Conservation (phyloP, 1,140 invertebrate species). For the Penaeus japonicus region DNA sequence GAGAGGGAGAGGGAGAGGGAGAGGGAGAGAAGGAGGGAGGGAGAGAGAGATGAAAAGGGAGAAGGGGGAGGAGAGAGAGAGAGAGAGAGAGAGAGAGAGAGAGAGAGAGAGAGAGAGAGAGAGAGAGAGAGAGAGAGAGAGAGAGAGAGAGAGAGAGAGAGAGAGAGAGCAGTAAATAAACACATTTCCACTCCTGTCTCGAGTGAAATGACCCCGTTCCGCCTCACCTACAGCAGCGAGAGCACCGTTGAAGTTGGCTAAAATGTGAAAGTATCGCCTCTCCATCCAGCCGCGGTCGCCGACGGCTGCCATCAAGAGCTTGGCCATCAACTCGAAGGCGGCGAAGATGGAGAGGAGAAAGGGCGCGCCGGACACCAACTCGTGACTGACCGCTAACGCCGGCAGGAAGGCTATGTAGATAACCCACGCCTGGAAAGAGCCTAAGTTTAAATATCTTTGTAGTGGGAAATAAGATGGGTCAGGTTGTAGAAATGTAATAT, state of each 20-base stretch:
- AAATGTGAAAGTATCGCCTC: slow-evolving; percentile 22
- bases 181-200: too few relatives aligned
- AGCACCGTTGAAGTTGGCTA: neutral
- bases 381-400: slow-evolving; percentile 3
- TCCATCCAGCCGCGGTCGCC: slow-evolving; percentile 26
- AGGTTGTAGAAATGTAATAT: too few relatives aligned
- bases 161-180: neutral
- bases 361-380: neutral
- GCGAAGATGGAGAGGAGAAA: slow-evolving; percentile 29
- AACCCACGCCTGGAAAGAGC: slow-evolving; percentile 18
- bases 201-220: neutral
- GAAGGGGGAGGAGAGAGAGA: too few relatives aligned
- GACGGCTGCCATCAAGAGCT: slow-evolving; percentile 21
- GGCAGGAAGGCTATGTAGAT: slow-evolving; percentile 22
- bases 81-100: too few relatives aligned
- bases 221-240: neutral
- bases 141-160: too few relatives aligned
- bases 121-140: too few relatives aligned
- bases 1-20: too few relatives aligned
- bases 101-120: too few relatives aligned
- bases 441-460: too few relatives aligned
- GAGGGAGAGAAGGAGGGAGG: too few relatives aligned
- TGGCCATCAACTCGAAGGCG: slow-evolving; percentile 22
- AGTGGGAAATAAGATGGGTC: too few relatives aligned
- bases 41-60: too few relatives aligned